Evolutionary conservation across 2,797 vertebrate genomes (phyloP).

Genomic region (Propithecus perrieri): DNA sequence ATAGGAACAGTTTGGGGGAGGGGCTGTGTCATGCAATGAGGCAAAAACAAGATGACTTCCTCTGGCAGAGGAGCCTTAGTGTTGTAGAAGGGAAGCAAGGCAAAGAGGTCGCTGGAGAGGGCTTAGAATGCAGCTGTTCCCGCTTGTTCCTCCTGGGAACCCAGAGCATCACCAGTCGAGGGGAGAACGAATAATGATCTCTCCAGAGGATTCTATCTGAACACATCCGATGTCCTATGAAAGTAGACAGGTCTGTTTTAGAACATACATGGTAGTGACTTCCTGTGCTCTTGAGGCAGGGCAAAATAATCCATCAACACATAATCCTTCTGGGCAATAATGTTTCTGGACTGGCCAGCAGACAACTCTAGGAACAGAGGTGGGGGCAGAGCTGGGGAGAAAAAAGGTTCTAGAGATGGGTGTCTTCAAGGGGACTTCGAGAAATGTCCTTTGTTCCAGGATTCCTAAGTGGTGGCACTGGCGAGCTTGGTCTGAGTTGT

Average conservation of each 20-base stretch:
- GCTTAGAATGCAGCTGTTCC: background rate
- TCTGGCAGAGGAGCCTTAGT: slow-evolving; percentile 38
- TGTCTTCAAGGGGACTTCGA: slow-evolving; percentile 22
- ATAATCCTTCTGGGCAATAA: background rate
- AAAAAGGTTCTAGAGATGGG: background rate
- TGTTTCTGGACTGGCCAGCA: slow-evolving; percentile 30
- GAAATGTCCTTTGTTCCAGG: slow-evolving; percentile 45
- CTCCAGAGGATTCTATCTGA: background rate
- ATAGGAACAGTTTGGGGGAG: background rate
- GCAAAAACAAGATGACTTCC: background rate
- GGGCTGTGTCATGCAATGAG: slow-evolving; percentile 61
- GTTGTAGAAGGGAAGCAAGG: background rate
- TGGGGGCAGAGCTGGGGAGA: background rate
- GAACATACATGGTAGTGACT: background rate
- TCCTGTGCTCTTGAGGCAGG: slow-evolving; percentile 6
- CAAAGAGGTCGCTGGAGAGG: background rate
- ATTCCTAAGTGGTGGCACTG: slow-evolving; percentile 36
- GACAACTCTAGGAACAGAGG: background rate
- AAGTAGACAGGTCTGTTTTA: background rate
- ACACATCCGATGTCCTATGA: background rate
- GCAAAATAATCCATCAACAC: slow-evolving; percentile 29
- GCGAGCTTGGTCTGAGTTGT: background rate
- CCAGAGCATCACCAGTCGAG: background rate
- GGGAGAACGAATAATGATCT: background rate
- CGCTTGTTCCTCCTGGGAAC: background rate